Conservation (phyloP, 1,140 invertebrate genomes). For the Caenorhabditis remanei region DNA sequence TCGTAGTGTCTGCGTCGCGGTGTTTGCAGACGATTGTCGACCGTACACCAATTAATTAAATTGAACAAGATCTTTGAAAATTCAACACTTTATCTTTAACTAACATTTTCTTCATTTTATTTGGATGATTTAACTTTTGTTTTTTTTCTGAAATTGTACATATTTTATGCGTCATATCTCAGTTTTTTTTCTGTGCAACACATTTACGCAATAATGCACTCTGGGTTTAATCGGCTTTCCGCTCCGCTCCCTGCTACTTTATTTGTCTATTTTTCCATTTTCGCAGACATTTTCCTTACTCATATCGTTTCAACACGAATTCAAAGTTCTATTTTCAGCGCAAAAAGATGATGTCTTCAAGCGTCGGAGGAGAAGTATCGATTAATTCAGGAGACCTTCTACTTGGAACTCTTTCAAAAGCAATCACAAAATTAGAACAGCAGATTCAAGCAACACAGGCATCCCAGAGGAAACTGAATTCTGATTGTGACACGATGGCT, state of each 20-base stretch:
- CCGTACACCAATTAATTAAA: not conserved
- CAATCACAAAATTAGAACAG: slow-evolving; percentile 27
- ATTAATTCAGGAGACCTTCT: slow-evolving; percentile 30
- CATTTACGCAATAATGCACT: not conserved
- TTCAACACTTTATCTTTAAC: too few species aligned
- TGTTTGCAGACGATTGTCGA: slow-evolving; percentile 5
- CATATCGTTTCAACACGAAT: not conserved
- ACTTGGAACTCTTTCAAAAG: slow-evolving; percentile 10
- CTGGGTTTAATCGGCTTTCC: slow-evolving; percentile 15
- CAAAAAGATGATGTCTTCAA: slow-evolving; percentile 28
- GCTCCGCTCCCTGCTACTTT: slow-evolving; percentile 11
- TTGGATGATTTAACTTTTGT: too few species aligned
- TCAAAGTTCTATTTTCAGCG: not conserved
- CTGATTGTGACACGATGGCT: slow-evolving; percentile 29
- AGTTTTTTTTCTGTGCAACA: not conserved
- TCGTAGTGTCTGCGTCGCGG: not conserved
- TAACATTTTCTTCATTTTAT: too few species aligned
- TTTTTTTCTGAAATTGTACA: not conserved
- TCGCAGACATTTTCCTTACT: not conserved
- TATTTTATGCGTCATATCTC: not conserved
- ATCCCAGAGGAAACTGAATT: slow-evolving; percentile 37
- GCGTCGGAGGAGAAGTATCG: slow-evolving; percentile 21
- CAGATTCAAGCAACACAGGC: slow-evolving; percentile 45
- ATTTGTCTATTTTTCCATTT: slow-evolving; percentile 12
- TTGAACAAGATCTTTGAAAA: too few species aligned